Evolutionary conservation across 1,140 invertebrate species (phyloP).

Genomic region (Cepaea nemoralis): DNA sequence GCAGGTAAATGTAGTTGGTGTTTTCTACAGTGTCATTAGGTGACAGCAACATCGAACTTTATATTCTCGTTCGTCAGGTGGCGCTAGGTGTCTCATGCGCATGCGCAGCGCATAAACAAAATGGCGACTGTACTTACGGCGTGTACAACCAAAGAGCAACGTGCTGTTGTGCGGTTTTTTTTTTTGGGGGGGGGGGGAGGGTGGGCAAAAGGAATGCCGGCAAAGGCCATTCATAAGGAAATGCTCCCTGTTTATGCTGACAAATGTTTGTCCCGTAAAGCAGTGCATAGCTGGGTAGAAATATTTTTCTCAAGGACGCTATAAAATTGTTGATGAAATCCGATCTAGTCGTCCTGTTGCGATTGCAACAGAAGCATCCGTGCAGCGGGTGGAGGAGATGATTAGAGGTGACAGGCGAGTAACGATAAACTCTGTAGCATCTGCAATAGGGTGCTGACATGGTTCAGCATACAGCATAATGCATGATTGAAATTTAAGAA

Average conservation of each 20-base stretch:
- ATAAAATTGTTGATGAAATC: neutral
- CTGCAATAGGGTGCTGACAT: neutral
- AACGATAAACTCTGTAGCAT: neutral
- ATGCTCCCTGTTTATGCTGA: neutral
- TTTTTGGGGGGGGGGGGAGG: too few species aligned
- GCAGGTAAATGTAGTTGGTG: neutral
- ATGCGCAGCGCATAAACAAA: too few species aligned
- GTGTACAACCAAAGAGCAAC: neutral
- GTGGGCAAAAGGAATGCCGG: neutral
- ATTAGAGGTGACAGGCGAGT: neutral
- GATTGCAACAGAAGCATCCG: neutral
- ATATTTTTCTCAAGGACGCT: neutral
- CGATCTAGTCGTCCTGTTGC: neutral
- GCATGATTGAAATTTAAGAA: neutral
- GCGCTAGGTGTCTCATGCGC: neutral
- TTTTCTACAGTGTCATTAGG: too few species aligned
- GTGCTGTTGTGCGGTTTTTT: neutral
- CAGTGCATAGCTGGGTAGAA: neutral
- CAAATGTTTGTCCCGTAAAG: neutral
- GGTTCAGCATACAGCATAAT: neutral
- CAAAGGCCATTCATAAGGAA: neutral
- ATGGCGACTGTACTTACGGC: too few species aligned
- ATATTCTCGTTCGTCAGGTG: neutral
- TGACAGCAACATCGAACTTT: neutral
- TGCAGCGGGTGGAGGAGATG: slow-evolving; percentile 9